Conservation (phyloP, 2,888 invertebrate species). For the Zygaena filipendulae region DNA sequence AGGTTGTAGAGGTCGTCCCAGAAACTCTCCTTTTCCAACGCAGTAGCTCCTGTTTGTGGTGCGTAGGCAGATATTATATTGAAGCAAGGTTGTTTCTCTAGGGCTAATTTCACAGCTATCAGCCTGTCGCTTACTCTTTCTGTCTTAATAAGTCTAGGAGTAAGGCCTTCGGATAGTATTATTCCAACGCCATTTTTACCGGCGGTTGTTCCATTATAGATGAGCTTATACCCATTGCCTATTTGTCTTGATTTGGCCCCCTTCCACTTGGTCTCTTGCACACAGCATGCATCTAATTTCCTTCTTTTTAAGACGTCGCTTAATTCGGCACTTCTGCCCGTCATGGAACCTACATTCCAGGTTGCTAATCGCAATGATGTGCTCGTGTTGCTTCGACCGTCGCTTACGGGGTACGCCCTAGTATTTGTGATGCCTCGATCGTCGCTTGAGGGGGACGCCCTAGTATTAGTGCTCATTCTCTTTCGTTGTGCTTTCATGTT, state of each 20-base stretch:
- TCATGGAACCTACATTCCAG: slow-evolving; percentile 10
- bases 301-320: slow-evolving; percentile 4
- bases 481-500: slow-evolving; percentile 3
- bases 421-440: slow-evolving; percentile 1
- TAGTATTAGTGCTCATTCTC: background rate
- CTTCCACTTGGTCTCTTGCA: slow-evolving; percentile 3
- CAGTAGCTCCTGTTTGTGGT: slow-evolving; percentile 3
- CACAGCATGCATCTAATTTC: slow-evolving; percentile 4
- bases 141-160: background rate
- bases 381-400: slow-evolving; percentile 2
- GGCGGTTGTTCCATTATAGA: slow-evolving; percentile 4
- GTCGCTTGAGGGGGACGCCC: slow-evolving; percentile 4
- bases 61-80: slow-evolving; percentile 5
- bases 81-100: slow-evolving; percentile 4
- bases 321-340: slow-evolving; percentile 7
- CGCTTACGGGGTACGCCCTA: slow-evolving; percentile 4
- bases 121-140: slow-evolving; percentile 2
- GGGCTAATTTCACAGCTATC: slow-evolving; percentile 3
- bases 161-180: slow-evolving; percentile 5
- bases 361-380: too few relatives aligned
- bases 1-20: slow-evolving; percentile 2
- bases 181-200: slow-evolving; percentile 3
- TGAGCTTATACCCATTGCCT: background rate
- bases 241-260: background rate
- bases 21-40: slow-evolving; percentile 1